These are phyloP conservation scores for Bubo scandiacus DNA, from an alignment of 2,113 vertebrate genomes.

Conservation along the genomic window DNA sequence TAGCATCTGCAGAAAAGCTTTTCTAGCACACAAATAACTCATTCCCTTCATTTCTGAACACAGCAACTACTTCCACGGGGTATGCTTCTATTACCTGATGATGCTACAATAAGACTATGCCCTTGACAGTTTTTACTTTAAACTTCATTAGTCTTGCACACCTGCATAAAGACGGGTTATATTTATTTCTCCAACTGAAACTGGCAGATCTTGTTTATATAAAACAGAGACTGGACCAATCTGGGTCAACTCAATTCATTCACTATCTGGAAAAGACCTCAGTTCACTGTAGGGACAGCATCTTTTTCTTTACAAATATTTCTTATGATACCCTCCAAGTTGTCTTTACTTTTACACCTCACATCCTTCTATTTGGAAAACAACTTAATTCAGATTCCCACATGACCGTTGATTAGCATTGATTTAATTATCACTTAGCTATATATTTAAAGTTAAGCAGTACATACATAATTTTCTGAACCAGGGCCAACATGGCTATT, in stretches of 20 bases:
- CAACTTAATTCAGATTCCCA: background rate
- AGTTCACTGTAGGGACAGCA: background rate
- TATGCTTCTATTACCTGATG: background rate
- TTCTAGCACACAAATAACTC: background rate
- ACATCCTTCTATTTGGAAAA: background rate
- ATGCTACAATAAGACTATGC: background rate
- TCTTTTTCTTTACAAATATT: background rate
- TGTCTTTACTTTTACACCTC: background rate
- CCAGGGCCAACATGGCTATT: background rate
- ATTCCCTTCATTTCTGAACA: background rate
- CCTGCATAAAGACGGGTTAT: background rate
- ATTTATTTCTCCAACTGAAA: background rate
- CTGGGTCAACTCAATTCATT: background rate
- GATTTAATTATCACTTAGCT: background rate
- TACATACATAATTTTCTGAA: background rate
- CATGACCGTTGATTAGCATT: background rate
- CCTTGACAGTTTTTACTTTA: background rate
- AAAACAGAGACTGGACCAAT: background rate
- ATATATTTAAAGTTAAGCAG: background rate
- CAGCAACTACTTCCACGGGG: background rate
- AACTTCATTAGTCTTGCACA: background rate
- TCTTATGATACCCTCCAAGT: background rate
- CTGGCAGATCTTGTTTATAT: background rate
- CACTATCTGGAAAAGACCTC: background rate
- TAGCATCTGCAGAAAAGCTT: background rate